phyloP scores from a whole-genome alignment of 2,113 vertebrate species.

The Odontesthes bonariensis region DNA sequence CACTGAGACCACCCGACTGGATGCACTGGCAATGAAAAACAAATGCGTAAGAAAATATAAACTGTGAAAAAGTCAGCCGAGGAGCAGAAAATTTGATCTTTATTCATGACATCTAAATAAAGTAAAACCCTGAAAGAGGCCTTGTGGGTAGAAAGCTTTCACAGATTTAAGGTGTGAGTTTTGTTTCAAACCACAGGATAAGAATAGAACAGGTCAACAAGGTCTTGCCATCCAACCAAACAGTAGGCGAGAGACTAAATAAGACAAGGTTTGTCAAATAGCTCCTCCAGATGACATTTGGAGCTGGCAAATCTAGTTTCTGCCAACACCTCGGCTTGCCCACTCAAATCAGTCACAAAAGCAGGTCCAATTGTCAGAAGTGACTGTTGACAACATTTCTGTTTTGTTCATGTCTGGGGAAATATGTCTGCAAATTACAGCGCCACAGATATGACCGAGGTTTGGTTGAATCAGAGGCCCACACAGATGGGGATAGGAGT shows the following conservation, averaged over 20 bases:
- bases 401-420: slow-evolving; percentile 52
- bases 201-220: slow-evolving; percentile 68
- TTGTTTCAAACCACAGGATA: slow-evolving; percentile 61
- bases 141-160: slow-evolving; percentile 36
- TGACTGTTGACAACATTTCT: slow-evolving; percentile 45
- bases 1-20: not conserved
- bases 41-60: not conserved
- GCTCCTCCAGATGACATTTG: slow-evolving; percentile 49
- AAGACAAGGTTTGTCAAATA: slow-evolving; percentile 41
- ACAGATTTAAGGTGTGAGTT: slow-evolving; percentile 47
- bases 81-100: slow-evolving; percentile 14
- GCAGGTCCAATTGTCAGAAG: slow-evolving; percentile 39
- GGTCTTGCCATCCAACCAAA: slow-evolving; percentile 37
- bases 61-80: not conserved
- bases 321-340: slow-evolving; percentile 15
- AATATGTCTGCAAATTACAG: slow-evolving; percentile 58
- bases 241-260: slow-evolving; percentile 23
- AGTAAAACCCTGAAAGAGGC: slow-evolving; percentile 26
- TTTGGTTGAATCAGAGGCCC: slow-evolving; percentile 38
- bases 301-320: slow-evolving; percentile 46
- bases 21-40: not conserved
- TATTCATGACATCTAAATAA: slow-evolving; percentile 34
- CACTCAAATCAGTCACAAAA: slow-evolving; percentile 31
- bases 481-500: slow-evolving; percentile 28
- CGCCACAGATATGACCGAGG: slow-evolving; percentile 5